Base-by-base conservation (phyloP, 92 coral and sea anemone genomes). In the Pocillopora grandis region DNA sequence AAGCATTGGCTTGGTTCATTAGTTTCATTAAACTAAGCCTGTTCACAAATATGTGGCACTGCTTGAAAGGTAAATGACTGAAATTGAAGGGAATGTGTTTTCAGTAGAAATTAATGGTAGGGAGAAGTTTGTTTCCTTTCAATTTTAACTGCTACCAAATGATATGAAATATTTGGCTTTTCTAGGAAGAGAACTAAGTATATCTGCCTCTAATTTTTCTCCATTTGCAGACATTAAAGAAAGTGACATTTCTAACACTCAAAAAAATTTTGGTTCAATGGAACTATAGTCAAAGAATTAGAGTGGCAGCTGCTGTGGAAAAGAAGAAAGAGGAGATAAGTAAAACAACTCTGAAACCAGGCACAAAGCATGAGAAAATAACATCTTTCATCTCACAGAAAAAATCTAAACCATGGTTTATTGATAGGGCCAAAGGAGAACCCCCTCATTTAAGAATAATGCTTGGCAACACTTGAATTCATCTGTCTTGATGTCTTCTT, bases 151-250 rank as follows among this genome's bases (percentile, higher is more conserved):
- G 27, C 27, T 27, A 27, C 27, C 27, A 27, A 27, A 27, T 27
- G 27, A 42, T 5, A 42, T 88, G 89, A 88, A 84, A 55, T 88
- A 88, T 79, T 62, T 89, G 9, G 90, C 92, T 12, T 89, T 86
- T 86, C 85, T 86, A 66, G 86, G 77, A 18, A 87, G 91, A 21
- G 91, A 88, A 72, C 91, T 88, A 76, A 35, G 83, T 49, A 88
- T 82, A 59, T 76, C 88, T 78, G 90, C 95, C 21, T 78, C 58
- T 64, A 83, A 64, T 76, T 92, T 92, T 52, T 92, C 91, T 59
- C 82, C 92, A 71, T 92, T 92, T 86, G 90, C 95, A 85, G 81
- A 92, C 76, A 86, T 89, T 77, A 70, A 68, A 17, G 82, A 72
- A 10, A 56, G 72, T 57, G 82, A 78, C 36, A 63, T 76, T 21